Percentiles rank a stretch among this genome's conserved stretches.
These are phyloP conservation scores for Drosophila sordidula DNA, from an alignment of 2,888 invertebrate genomes.

Conservation along the genomic window DNA sequence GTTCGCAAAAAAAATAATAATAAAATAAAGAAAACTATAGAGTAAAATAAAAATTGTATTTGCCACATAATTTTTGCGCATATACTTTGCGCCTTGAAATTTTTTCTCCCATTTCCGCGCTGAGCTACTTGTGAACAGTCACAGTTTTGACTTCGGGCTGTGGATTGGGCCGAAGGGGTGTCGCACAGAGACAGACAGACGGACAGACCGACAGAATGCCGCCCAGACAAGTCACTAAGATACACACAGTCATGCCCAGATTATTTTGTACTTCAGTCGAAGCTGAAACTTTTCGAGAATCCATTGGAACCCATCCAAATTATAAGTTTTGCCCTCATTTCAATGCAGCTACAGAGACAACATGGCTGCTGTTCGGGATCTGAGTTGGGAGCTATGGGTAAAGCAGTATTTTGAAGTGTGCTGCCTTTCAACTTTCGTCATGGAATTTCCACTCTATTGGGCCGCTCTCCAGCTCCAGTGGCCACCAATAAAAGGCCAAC, in stretches of 20 bases:
- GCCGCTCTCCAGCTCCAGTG: conserved; percentile 3
- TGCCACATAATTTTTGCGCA: conserved; percentile 59
- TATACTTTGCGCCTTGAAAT: conserved; percentile 50
- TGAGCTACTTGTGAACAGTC: conserved; percentile 14
- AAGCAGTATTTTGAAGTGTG: conserved; percentile 55
- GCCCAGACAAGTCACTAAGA: conserved; percentile 38
- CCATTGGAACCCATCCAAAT: conserved; percentile 80
- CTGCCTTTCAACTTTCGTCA: conserved; percentile 39
- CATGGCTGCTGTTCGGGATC: conserved; percentile 14
- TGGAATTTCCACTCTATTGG: conserved; percentile 36
- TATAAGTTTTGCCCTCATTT: conserved; percentile 74
- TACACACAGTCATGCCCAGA: conserved; percentile 31
- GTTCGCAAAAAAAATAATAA: conserved; percentile 35
- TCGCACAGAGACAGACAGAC: conserved; percentile 2
- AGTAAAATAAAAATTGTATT: conserved; percentile 33
- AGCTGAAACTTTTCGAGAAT: conserved; percentile 49
- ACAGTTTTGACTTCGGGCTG: conserved; percentile 6
- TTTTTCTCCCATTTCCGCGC: conserved; percentile 46
- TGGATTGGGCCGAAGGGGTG: not conserved
- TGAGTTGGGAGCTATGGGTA: not conserved
- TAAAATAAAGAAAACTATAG: conserved; percentile 5
- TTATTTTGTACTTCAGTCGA: conserved; percentile 47
- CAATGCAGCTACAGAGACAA: conserved; percentile 55
- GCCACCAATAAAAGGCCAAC: conserved; percentile 47
- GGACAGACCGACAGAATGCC: conserved; percentile 20